Base-by-base conservation (phyloP, 2,888 invertebrate genomes). In the Tetanocera ferruginea region DNA sequence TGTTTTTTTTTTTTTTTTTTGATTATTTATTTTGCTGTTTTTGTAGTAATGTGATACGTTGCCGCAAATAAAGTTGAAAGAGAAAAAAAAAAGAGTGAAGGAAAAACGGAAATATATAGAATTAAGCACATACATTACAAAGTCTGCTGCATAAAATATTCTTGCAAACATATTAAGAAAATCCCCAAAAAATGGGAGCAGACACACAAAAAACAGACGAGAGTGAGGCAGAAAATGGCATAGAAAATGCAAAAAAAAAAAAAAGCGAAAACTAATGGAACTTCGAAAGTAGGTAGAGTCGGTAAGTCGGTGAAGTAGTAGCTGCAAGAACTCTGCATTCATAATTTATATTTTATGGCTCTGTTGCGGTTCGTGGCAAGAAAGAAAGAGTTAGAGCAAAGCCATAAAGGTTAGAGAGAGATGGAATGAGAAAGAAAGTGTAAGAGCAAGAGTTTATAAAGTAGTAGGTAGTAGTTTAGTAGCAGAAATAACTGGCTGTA, bases 321-420 rank as follows among this genome's bases (percentile, higher is more conserved):
- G 69, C 69, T 49, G 14, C 57, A 60, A 69, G 49, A 69, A 43
- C 49, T 49, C 72, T n/a, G 72, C 72, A 72, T 57, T 57, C 72
- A 72, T 72, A 57, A 72, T 72, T 72, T 60, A 72, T 72, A 72
- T 72, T 72, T 57, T 57, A 57, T 57, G 57, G 72, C 37, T 37
- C 37, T 37, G 71, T 34, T 57, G 72, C 57, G 72, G 72, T 57
- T 49, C 69, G 51, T 17, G 25, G 37, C 23, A 69, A 23, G 19
- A 25, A 17, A 64, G 64, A 31, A 49, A 25, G 55, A 55, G 55
- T 23, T 23, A 28, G 0, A 28, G 11, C 5, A 43, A 66, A 17
- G 34, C 23, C 66, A 19, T n/a, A 9, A 6, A 8, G 60, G 60
- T 60, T 8, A 17, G 51, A 9, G 51, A 11, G 51, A 51, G 57